A percentile compares a stretch with the other conserved stretches of the same genome.
These are phyloP conservation scores for Drosophila prostipennis DNA, from an alignment of 2,888 invertebrate genomes.

Conservation along the genomic window DNA sequence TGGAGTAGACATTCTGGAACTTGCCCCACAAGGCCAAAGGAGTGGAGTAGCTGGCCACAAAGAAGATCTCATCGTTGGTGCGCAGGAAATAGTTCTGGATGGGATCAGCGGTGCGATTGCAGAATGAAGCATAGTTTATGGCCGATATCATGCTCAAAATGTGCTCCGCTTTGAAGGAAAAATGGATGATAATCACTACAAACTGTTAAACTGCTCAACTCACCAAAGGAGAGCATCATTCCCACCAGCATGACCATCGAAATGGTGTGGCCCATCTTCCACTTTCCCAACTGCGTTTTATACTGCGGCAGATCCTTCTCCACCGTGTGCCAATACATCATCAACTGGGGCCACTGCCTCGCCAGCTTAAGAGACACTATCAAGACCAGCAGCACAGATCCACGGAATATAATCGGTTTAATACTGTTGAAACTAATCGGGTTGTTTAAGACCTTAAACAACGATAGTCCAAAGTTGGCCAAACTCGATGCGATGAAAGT, in stretches of 20 bases:
- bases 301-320: slow-evolving; percentile 84
- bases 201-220: slow-evolving; percentile 39
- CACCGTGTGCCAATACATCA: slow-evolving; percentile 84
- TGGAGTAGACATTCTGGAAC: slow-evolving; percentile 86
- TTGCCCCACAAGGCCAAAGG: slow-evolving; percentile 76
- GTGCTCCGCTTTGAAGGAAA: slow-evolving; percentile 76
- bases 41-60: slow-evolving; percentile 67
- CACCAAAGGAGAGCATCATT: slow-evolving; percentile 85
- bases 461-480: slow-evolving; percentile 60
- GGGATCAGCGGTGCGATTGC: slow-evolving; percentile 78
- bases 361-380: slow-evolving; percentile 84
- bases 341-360: slow-evolving; percentile 85
- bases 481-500: slow-evolving; percentile 59
- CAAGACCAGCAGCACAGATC: slow-evolving; percentile 69
- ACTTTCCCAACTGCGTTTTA: slow-evolving; percentile 76
- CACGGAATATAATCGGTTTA: slow-evolving; percentile 81
- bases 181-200: not conserved
- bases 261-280: slow-evolving; percentile 82
- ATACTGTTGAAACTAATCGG: slow-evolving; percentile 79
- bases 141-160: slow-evolving; percentile 77
- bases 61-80: slow-evolving; percentile 76
- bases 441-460: slow-evolving; percentile 69
- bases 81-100: slow-evolving; percentile 77
- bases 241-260: slow-evolving; percentile 84
- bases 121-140: slow-evolving; percentile 75